Base-by-base conservation (phyloP, 1,140 invertebrate genomes). In the Drosophila tropicalis region DNA sequence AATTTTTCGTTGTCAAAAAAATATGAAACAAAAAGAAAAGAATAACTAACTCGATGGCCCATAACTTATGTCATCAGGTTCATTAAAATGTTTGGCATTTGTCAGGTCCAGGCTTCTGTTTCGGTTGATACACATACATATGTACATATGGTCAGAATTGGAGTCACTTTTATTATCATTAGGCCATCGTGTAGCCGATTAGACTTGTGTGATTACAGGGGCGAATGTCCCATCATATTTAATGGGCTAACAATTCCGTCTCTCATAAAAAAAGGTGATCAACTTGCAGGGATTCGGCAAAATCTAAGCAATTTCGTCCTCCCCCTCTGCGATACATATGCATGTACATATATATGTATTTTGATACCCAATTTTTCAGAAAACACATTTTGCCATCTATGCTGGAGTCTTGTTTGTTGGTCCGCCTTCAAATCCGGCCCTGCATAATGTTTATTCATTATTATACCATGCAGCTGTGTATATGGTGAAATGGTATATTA, bases 1-100 rank as follows among this genome's bases (percentile, higher is more conserved):
- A 65, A 85, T 85, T 77, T 77, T 77, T 85, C 77, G 76, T 73
- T 84, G 77, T 77, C 81, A 73, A 70, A 81, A 81, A 78, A 71
- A 29, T 29, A 29, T 25, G 2, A 69, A 32, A 67, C 47, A 25
- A 34, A 29, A 29, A 7, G 19, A 17, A 63, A 29, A 9, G 19
- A 13, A 63, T 57, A 41, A 10, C 29, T 44, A 68, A 71, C 61
- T 58, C 71, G 62, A 63, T 70, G 73, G 70, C 63, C 70, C 70
- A 84, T 84, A 84, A 84, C 64, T 84, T 82, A 84, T 85, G 81
- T 84, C 81, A 84, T 66, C 81, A 71, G 84, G 81, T 83, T 83
- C 81, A 83, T 83, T 83, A 39, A 84, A 83, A 84, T 83, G 73
- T 73, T 72, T 71, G 68, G 62, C 74, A 69, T 81, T 71, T 76